Evolutionary conservation across 2,888 invertebrate species (phyloP), one percentile per base, ranked within the genome.

Genomic region (Zaprionus bogoriensis): DNA sequence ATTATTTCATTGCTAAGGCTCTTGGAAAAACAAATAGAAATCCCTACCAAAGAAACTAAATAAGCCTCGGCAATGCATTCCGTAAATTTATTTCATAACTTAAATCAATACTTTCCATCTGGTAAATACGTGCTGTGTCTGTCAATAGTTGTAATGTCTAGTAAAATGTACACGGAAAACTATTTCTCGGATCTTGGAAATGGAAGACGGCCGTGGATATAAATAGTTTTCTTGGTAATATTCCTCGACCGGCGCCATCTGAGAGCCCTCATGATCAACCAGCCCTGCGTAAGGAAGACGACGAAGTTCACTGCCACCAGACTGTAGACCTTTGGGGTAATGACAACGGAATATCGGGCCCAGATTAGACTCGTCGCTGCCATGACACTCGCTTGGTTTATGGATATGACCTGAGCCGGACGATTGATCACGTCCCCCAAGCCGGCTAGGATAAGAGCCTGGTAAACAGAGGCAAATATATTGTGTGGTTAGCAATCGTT

Each of bases 311-410:
- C 77, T 0, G 77, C 30, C 1, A 85, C 28, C 7, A 82, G 36
- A 14, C 51, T 80, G n/a, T 77, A 85, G 36, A 85, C 85, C 22
- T 71, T 85, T 3, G 82, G 82, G 14, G 30, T 64, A 4, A 82
- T 85, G 0, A 85, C 85, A 38, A 77, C 4, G 1, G 85, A 82
- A 28, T 68, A 82, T 4, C 82, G 65, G 1, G 75, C 65, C 85
- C 85, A 82, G 44, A 82, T 46, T 3, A 82, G 1, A 0, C 83
- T 75, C 3, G 83, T 82, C 9, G 17, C 1, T 1, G 83, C 71
- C 19, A 85, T 25, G 1, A 54, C 0, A 0, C 36, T 9, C 5
- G 64, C 52, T 20, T 85, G 82, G 39, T 80, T 77, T 0, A 85
- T 23, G 0, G 82, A 85, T 2, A 82, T 54, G 7, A 66, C 46